phyloP scores from a whole-genome alignment of 1,140 invertebrate species.

The Coboldia fuscipes region DNA sequence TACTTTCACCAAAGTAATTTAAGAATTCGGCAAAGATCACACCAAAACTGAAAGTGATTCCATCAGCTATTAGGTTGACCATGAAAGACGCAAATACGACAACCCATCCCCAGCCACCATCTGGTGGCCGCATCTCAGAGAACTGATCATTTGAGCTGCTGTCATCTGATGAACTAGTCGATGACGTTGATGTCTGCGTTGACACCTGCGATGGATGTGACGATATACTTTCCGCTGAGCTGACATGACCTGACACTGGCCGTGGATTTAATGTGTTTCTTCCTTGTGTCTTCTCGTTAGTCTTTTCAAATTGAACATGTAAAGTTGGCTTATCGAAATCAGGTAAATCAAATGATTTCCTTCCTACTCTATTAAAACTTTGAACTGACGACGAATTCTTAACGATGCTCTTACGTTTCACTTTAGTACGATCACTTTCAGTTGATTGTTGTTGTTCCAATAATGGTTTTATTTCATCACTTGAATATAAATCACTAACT shows the following conservation, averaged over 20 bases:
- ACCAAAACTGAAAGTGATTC: constrained; percentile 71
- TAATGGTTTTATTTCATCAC: too few relatives aligned
- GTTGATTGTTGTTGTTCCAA: too few relatives aligned
- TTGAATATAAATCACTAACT: too few relatives aligned
- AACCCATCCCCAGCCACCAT: constrained; percentile 63
- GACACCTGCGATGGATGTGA: constrained; percentile 23
- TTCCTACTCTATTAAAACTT: constrained; percentile 1
- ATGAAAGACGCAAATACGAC: constrained; percentile 69
- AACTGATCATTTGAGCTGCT: constrained; percentile 33
- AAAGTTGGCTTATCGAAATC: constrained; percentile 2
- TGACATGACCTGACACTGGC: neutral
- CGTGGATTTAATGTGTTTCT: neutral
- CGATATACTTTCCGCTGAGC: neutral
- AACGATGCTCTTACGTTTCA: constrained; percentile 8
- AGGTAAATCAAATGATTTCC: neutral
- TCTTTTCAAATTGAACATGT: constrained; percentile 1
- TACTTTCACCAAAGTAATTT: constrained; percentile 54
- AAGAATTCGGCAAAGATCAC: constrained; percentile 62
- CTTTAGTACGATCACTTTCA: neutral
- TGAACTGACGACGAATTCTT: constrained; percentile 8
- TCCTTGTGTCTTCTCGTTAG: neutral
- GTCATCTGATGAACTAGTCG: constrained; percentile 28
- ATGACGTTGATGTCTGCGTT: constrained; percentile 17
- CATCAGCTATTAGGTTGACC: constrained; percentile 79
- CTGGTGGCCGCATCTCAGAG: constrained; percentile 41